Base-by-base conservation (phyloP, 2,113 vertebrate genomes). In the Miniopterus natalensis region DNA sequence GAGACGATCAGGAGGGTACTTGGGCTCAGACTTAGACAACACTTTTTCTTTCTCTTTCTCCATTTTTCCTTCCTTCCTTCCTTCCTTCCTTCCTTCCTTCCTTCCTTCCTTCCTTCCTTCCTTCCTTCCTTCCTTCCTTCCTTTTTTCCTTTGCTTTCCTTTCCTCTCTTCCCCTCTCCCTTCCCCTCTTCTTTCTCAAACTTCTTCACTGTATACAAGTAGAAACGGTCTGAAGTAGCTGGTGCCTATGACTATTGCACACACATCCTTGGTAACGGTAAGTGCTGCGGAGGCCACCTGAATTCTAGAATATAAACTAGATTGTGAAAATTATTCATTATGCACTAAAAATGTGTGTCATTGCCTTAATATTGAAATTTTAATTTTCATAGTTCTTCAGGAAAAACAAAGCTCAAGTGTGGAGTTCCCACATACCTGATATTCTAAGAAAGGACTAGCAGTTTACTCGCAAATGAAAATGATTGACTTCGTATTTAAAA, bases 401-500 rank as follows among this genome's bases (percentile, higher is more conserved):
- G 8, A 81, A 88, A 93, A 71, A 71, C 9, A 71, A 77, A 83
- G 3, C 6, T 66, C 13, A 86, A 49, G 1, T 40, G 65, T 57
- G 4, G 8, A 59, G 0, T 42, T 6, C 14, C 5, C 73, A 55
- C 21, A 40, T 47, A 53, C 4, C 8, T 47, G 27, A 83, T 15
- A 42, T 27, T 83, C 21, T 73, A 77, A 94, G 81, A 66, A 70
- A 47, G 75, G n/a, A 9, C 36, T 83, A 77, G 20, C 3, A n/a
- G 23, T 68, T 92, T 88, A 85, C 29, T 55, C 13, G 70, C 11
- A 55, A 88, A 84, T 63, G 13, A 92, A 94, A 81, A 81, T 65
- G 25, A 81, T 53, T 18, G 81, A 40, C 11, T 77, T 55, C 5
- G 20, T 53, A 53, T 84, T 95, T 88, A 83, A 94, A 93, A 79